Evolutionary conservation across 2,113 vertebrate species (phyloP).

Genomic region (Mus spicilegus): DNA sequence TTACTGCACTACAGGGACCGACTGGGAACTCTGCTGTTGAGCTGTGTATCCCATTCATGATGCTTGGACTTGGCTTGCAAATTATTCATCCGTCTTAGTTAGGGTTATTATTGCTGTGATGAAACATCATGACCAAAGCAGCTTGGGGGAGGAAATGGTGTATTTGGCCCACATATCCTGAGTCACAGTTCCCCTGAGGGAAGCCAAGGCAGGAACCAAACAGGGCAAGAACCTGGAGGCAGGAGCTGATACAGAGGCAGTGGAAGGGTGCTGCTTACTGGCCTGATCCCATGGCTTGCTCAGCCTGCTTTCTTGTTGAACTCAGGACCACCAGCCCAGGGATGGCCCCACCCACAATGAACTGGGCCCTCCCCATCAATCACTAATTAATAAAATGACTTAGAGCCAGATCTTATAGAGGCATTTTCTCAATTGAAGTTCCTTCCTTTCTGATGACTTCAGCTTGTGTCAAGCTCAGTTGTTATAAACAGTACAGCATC

Average conservation of each 20-base stretch:
- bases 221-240: neutral
- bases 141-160: neutral
- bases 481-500: neutral
- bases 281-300: neutral
- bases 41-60: neutral
- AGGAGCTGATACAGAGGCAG: neutral
- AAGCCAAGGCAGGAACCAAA: neutral
- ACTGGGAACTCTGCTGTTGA: accelerated
- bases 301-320: neutral
- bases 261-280: neutral
- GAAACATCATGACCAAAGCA: neutral
- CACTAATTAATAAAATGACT: neutral
- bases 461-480: neutral
- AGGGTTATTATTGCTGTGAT: neutral
- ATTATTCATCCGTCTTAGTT: neutral
- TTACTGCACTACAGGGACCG: neutral
- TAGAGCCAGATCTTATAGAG: neutral
- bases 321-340: neutral
- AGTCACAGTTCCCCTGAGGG: neutral
- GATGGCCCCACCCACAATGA: neutral
- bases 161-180: neutral
- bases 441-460: neutral
- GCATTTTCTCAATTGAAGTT: neutral
- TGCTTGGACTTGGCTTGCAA: neutral
- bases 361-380: neutral